Evolutionary conservation across 1,140 invertebrate genomes (phyloP).

Genomic region (Aphidius ervi): DNA sequence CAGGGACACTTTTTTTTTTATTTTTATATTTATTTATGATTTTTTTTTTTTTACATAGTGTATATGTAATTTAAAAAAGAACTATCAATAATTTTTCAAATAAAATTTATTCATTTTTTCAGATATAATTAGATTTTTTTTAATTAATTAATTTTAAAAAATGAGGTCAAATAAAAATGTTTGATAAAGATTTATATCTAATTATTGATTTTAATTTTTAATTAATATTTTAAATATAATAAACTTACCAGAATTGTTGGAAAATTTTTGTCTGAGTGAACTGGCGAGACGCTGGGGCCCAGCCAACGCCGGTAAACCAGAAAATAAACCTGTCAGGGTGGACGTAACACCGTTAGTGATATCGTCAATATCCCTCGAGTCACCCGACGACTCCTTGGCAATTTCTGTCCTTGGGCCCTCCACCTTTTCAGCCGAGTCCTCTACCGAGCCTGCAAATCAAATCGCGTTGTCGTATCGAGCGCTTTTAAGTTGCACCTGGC

Average conservation of each 20-base stretch:
- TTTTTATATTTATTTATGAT: constrained; percentile 5
- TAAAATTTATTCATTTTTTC: too few species aligned
- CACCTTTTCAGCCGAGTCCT: constrained; percentile 51
- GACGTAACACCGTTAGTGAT: constrained; percentile 39
- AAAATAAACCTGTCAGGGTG: constrained; percentile 46
- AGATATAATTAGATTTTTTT: too few species aligned
- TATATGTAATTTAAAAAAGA: too few species aligned
- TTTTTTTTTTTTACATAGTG: background rate
- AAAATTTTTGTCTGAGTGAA: constrained; percentile 49
- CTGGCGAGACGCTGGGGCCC: constrained; percentile 51
- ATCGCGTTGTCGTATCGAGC: constrained; percentile 3
- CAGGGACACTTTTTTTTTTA: constrained; percentile 15
- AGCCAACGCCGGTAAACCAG: constrained; percentile 49
- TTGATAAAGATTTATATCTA: background rate
- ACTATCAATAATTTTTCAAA: too few species aligned
- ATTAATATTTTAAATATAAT: background rate
- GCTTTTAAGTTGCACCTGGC: background rate
- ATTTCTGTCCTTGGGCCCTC: constrained; percentile 50
- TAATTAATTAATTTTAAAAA: too few species aligned
- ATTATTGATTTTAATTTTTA: background rate
- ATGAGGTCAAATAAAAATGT: too few species aligned
- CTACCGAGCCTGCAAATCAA: constrained; percentile 41
- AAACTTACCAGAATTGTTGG: constrained; percentile 50
- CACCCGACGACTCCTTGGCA: constrained; percentile 49
- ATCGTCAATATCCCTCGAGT: constrained; percentile 45